Conservation (phyloP, 2,113 vertebrate species). For the Coturnix japonica region DNA sequence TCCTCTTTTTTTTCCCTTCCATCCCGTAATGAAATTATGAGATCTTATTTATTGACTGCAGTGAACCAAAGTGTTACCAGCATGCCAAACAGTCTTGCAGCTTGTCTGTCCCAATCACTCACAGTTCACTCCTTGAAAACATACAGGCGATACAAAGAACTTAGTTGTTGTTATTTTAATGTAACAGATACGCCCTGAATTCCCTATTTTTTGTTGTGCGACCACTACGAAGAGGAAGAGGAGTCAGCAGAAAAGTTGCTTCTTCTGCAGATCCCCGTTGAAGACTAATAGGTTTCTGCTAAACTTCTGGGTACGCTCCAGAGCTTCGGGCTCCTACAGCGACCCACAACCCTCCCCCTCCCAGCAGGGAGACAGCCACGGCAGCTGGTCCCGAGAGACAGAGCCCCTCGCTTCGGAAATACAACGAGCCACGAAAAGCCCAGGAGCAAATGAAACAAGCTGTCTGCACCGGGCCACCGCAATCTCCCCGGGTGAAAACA, state of each 20-base stretch:
- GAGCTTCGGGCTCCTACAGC: background rate
- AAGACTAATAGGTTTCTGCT: background rate
- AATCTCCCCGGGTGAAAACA: background rate
- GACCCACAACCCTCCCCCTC: background rate
- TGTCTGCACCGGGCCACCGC: background rate
- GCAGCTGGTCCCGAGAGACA: background rate
- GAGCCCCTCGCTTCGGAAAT: background rate
- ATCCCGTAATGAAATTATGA: background rate
- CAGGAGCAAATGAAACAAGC: background rate
- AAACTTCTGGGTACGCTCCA: background rate
- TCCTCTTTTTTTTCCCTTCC: background rate
- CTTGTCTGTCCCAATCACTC: conserved; percentile 6
- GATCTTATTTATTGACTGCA: background rate
- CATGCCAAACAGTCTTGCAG: background rate
- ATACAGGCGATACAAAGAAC: background rate
- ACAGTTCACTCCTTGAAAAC: background rate
- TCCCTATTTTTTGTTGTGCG: background rate
- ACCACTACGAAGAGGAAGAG: background rate
- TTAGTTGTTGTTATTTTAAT: background rate
- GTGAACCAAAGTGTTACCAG: background rate
- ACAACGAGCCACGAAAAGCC: background rate
- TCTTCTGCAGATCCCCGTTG: background rate
- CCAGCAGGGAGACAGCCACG: background rate
- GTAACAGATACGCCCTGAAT: background rate
- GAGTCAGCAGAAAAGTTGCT: conserved; percentile 29